phyloP scores from a whole-genome alignment of 2,888 invertebrate genomes.

The Pheosia gnoma region DNA sequence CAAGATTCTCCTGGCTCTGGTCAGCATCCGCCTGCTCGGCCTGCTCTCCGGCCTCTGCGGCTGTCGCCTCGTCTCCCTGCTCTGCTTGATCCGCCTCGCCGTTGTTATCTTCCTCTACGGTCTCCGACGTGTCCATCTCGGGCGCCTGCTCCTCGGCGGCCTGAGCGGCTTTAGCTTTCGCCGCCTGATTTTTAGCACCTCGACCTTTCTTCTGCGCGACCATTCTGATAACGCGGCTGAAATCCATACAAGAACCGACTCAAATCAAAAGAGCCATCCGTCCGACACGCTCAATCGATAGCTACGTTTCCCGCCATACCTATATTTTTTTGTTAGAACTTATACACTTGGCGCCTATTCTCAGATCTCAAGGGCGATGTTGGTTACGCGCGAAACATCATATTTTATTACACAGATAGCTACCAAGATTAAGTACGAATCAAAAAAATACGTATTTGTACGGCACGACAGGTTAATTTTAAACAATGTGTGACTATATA shows the following conservation, averaged over 20 bases:
- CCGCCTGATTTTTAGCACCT: slow-evolving; percentile 71
- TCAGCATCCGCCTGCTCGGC: slow-evolving; percentile 41
- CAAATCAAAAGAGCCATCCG: slow-evolving; percentile 34
- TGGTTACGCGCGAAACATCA: slow-evolving; percentile 55
- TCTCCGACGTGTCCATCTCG: slow-evolving; percentile 52
- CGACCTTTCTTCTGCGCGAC: slow-evolving; percentile 79
- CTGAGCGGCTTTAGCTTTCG: slow-evolving; percentile 64
- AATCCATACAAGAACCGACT: slow-evolving; percentile 37
- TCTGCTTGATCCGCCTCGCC: slow-evolving; percentile 64
- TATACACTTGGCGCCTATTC: slow-evolving; percentile 68
- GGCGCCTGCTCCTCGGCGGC: slow-evolving; percentile 57
- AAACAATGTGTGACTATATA: slow-evolving; percentile 43
- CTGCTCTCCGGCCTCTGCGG: slow-evolving; percentile 36
- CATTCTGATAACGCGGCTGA: slow-evolving; percentile 55
- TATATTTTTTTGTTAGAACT: slow-evolving; percentile 45
- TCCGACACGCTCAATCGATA: slow-evolving; percentile 38
- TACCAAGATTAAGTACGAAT: slow-evolving; percentile 16
- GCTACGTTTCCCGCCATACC: slow-evolving; percentile 65
- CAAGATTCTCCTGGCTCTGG: slow-evolving; percentile 46
- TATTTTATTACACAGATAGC: slow-evolving; percentile 20
- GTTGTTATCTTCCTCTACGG: slow-evolving; percentile 66
- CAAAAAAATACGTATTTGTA: slow-evolving; percentile 27
- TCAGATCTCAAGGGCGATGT: slow-evolving; percentile 65
- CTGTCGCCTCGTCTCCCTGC: slow-evolving; percentile 47
- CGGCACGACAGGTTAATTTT: slow-evolving; percentile 35